phyloP scores from a whole-genome alignment of 2,797 vertebrate species.

The Meriones psammophilus region DNA sequence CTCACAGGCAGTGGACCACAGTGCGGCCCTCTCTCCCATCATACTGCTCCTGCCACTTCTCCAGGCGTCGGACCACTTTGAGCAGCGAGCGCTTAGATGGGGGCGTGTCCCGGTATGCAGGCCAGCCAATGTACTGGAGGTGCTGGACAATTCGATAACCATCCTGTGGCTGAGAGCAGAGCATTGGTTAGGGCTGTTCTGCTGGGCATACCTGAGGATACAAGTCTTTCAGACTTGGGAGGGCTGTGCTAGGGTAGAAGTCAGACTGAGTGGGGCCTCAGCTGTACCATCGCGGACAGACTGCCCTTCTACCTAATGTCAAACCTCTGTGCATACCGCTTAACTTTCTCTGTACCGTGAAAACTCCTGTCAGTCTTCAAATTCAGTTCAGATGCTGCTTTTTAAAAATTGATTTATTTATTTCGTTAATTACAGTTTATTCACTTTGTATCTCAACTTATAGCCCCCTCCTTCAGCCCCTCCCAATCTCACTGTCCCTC shows the following conservation, averaged over 20 bases:
- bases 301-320: not conserved
- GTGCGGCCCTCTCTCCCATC: conserved; percentile 97
- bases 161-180: conserved; percentile 94
- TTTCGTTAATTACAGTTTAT: too few relatives aligned
- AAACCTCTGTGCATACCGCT: not conserved
- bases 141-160: conserved; percentile 98
- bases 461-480: too few relatives aligned
- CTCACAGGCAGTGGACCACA: conserved; percentile 98
- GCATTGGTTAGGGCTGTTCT: not conserved
- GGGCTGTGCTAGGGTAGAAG: not conserved
- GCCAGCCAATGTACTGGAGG: conserved; percentile 99
- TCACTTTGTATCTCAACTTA: too few relatives aligned
- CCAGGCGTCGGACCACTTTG: conserved; percentile 95
- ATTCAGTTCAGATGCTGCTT: not conserved
- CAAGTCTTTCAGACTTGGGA: not conserved
- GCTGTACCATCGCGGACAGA: not conserved
- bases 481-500: too few relatives aligned
- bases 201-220: not conserved
- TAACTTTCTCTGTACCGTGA: not conserved
- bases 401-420: too few relatives aligned
- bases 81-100: conserved; percentile 97
- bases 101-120: conserved; percentile 96
- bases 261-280: not conserved
- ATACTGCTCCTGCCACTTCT: conserved; percentile 99
- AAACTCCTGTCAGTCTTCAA: conserved; percentile 41